phyloP scores from a whole-genome alignment of 2,888 invertebrate species.

The Drosophila mercatorum region DNA sequence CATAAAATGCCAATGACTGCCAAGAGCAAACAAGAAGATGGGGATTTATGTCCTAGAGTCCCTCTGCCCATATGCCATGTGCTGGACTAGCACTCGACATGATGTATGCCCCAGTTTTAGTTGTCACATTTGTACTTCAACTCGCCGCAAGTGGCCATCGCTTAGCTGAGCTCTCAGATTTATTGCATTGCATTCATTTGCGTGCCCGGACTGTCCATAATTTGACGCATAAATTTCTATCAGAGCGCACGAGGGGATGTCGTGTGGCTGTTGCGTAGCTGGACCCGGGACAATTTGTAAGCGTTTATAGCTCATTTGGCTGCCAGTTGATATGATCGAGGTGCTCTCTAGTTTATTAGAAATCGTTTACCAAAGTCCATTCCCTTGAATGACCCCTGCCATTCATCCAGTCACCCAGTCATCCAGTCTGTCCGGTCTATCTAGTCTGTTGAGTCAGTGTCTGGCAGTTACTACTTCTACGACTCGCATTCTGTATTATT shows the following conservation, averaged over 20 bases:
- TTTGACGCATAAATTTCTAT: conserved; percentile 71
- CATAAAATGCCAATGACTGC: conserved; percentile 21
- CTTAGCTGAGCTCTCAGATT: conserved; percentile 48
- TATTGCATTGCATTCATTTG: conserved; percentile 68
- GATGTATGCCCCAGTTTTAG: conserved; percentile 12
- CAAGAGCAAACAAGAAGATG: background rate
- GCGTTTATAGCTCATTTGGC: conserved; percentile 75
- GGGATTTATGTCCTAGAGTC: background rate
- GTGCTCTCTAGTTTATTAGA: conserved; percentile 45
- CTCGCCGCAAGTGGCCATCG: conserved; percentile 30
- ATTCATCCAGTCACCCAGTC: conserved; percentile 1
- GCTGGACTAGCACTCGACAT: conserved; percentile 6
- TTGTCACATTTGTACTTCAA: conserved; percentile 27
- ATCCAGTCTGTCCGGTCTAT: conserved; percentile 4
- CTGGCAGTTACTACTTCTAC: conserved; percentile 8
- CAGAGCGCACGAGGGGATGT: conserved; percentile 38
- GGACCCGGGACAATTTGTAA: conserved; percentile 38
- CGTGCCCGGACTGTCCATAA: conserved; percentile 63
- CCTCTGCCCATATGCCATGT: background rate
- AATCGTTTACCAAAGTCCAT: conserved; percentile 36
- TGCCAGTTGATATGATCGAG: conserved; percentile 66
- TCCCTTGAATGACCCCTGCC: conserved; percentile 14
- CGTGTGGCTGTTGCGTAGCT: conserved; percentile 24
- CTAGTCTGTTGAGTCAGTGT: conserved; percentile 11
- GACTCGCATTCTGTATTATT: conserved; percentile 64